Percentiles rank a stretch among this genome's conserved stretches.
phyloP scores from a whole-genome alignment of 2,797 vertebrate species.

The Enteromius argenteus region DNA sequence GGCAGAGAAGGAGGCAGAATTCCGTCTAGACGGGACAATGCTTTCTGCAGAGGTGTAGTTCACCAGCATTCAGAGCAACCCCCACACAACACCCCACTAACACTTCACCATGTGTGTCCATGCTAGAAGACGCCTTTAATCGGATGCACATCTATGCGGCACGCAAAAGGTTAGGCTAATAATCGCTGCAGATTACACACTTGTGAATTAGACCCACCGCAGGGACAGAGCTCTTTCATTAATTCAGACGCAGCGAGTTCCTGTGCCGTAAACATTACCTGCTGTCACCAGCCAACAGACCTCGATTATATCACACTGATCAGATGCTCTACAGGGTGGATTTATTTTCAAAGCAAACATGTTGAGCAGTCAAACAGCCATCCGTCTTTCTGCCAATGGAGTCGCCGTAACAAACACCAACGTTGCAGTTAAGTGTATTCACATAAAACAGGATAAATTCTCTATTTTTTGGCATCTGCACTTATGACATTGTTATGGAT shows the following conservation, averaged over 20 bases:
- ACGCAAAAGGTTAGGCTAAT: conserved; percentile 44
- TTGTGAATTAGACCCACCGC: conserved; percentile 13
- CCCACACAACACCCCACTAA: conserved; percentile 14
- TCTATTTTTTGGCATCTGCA: conserved; percentile 54
- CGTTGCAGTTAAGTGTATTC: conserved; percentile 31
- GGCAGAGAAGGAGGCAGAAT: conserved; percentile 45
- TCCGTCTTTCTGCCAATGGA: conserved; percentile 19
- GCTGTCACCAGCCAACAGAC: conserved; percentile 37
- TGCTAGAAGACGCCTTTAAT: not conserved
- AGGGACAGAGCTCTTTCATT: conserved; percentile 18
- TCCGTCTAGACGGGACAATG: conserved; percentile 61
- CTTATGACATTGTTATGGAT: conserved; percentile 62
- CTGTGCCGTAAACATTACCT: conserved; percentile 33
- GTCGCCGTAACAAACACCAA: conserved; percentile 1
- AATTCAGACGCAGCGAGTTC: conserved; percentile 4
- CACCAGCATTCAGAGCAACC: conserved; percentile 64
- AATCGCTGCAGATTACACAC: conserved; percentile 31
- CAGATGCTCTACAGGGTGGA: conserved; percentile 38
- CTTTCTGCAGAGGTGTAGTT: conserved; percentile 66
- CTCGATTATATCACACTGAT: conserved; percentile 36
- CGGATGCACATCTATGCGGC: not conserved
- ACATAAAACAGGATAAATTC: conserved; percentile 25
- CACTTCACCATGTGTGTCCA: conserved; percentile 11
- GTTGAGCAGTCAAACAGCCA: conserved; percentile 33
- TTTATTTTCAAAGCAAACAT: conserved; percentile 44